A percentile compares a stretch with the other conserved stretches of the same genome.
These are phyloP conservation scores for Sinosuthora webbiana DNA, from an alignment of 2,113 vertebrate species.

Conservation along the genomic window DNA sequence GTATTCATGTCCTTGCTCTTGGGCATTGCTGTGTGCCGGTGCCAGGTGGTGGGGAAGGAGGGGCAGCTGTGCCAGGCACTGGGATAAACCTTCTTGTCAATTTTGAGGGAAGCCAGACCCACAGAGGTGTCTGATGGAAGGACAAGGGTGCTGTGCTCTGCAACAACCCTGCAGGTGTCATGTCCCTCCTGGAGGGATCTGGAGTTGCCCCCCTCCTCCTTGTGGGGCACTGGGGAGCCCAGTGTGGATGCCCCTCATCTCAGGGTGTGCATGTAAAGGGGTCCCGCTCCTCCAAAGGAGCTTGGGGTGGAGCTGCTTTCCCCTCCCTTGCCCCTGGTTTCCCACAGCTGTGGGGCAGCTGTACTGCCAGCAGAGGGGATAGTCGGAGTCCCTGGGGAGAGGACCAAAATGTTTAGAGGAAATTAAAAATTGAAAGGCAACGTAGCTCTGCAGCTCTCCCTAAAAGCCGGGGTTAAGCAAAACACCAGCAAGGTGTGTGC, in stretches of 20 bases:
- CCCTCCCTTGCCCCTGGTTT: background rate
- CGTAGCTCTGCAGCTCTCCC: background rate
- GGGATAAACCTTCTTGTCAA: background rate
- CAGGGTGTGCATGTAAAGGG: fast-evolving
- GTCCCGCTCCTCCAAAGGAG: fast-evolving
- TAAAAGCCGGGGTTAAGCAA: background rate
- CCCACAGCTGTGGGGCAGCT: background rate
- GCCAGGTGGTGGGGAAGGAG: background rate
- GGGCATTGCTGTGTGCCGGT: fast-evolving
- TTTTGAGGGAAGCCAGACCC: background rate
- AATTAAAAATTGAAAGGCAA: slow-evolving; percentile 41
- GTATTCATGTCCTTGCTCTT: background rate
- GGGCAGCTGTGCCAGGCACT: background rate
- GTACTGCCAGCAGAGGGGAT: background rate
- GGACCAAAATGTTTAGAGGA: slow-evolving; percentile 10
- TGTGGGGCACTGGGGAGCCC: background rate
- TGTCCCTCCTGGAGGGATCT: background rate
- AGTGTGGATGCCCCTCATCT: fast-evolving
- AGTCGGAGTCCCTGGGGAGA: fast-evolving
- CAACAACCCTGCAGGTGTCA: background rate
- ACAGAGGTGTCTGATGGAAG: background rate
- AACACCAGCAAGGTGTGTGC: background rate
- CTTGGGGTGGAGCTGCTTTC: background rate
- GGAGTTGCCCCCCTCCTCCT: fast-evolving
- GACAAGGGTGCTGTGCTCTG: background rate